Base-by-base conservation (phyloP, 2,888 invertebrate species). In the Falcaria lacertinaria region DNA sequence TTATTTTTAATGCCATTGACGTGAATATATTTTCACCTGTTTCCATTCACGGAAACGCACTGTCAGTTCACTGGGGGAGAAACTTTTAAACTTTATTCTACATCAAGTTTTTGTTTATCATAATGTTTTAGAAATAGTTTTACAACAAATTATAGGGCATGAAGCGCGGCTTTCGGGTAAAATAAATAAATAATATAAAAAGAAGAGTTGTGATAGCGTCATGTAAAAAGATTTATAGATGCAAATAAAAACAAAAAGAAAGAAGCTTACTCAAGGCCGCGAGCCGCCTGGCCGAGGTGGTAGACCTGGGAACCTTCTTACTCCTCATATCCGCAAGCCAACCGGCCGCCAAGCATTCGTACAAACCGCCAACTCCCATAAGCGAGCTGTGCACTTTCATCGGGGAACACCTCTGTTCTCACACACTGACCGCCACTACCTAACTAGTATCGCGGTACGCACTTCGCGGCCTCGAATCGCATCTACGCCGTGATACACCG, bases 231-330 rank as follows among this genome's bases (percentile, higher is more conserved):
- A 68, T 58, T 54, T 28, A 48, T 48, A 72, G 70, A 71, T 70
- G 82, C 83, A 88, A 87, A 87, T 69, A 73, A 87, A 80, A 78
- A 73, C 69, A 82, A 84, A 85, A 84, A 74, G 78, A 85, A 84
- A 85, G 75, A 86, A 88, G 86, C 90, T 89, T 90, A 90, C 89
- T 86, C 64, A 87, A 76, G 78, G 86, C 81, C 70, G 88, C 87
- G 69, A 86, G 85, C 85, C 88, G 89, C 84, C 88, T 89, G 83
- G 89, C 87, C 67, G 87, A 82, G 76, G 86, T 85, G 76, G 88
- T 88, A 57, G 89, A 86, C 59, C 81, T 88, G 67, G 89, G 89
- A 73, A 87, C 85, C 69, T 87, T 87, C 85, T 89, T 90, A 81
- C 86, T 88, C 85, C 90, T 75, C 90, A 90, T 89, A 79, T 80